A percentile compares a stretch with the other conserved stretches of the same genome.
These are phyloP conservation scores for Neoniphon sammara DNA, from an alignment of 2,797 vertebrate species.

Conservation along the genomic window DNA sequence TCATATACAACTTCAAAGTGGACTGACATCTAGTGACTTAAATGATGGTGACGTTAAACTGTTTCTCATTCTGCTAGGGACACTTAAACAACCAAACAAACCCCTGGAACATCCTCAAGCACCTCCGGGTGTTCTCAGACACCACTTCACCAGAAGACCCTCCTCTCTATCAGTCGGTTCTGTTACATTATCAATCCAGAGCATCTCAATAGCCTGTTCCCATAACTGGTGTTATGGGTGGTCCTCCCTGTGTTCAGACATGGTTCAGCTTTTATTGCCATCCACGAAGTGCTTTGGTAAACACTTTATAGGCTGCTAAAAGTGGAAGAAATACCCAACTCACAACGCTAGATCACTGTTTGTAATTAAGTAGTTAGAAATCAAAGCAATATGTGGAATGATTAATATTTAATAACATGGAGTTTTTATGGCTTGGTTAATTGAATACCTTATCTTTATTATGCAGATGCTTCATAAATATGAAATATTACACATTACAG, in stretches of 20 bases:
- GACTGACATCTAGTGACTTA: too few relatives aligned
- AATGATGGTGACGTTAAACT: too few relatives aligned
- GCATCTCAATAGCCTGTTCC: constrained; percentile 45
- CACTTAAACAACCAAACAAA: too few relatives aligned
- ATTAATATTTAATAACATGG: constrained; percentile 91
- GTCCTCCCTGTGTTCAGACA: constrained; percentile 24
- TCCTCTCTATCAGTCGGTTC: constrained; percentile 21
- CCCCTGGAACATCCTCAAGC: too few relatives aligned
- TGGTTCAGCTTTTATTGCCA: constrained; percentile 36
- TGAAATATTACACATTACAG: constrained; percentile 91
- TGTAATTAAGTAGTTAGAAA: constrained; percentile 83
- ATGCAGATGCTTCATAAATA: constrained; percentile 92
- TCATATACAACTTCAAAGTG: too few relatives aligned
- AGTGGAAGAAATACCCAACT: constrained; percentile 52
- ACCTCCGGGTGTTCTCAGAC: too few relatives aligned
- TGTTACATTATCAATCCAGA: constrained; percentile 34
- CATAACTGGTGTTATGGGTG: constrained; percentile 31
- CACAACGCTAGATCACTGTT: constrained; percentile 67
- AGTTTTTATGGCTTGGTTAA: constrained; percentile 85
- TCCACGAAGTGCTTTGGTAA: constrained; percentile 64
- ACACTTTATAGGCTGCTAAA: constrained; percentile 63
- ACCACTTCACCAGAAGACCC: not conserved
- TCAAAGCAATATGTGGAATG: constrained; percentile 86
- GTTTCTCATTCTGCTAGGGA: too few relatives aligned
- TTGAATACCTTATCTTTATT: constrained; percentile 95